Base-by-base conservation (phyloP, 2,797 vertebrate species). In the Pipistrellus pipistrellus region DNA sequence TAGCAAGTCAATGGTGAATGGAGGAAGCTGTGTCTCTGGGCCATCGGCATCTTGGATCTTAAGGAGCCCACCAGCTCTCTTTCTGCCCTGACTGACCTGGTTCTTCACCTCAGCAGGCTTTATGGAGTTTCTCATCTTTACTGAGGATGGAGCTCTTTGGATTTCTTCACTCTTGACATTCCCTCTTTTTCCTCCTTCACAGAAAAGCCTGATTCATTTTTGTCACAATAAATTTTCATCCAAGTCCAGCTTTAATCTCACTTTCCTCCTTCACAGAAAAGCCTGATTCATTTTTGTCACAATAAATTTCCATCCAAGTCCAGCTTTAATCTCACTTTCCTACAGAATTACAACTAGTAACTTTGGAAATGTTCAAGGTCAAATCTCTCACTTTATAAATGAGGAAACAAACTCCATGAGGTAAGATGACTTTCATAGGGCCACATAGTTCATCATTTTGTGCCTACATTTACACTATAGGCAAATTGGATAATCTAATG, bases 371-470 rank as follows among this genome's bases (percentile, higher is more conserved):
- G 57, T 51, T 75, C 8, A 41, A 25, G 27, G 38, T 85, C 38
- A 51, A 85, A 86, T n/a, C 32, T 35, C 32, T 80, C 59, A 51
- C 64, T 88, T 94, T 77, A 59, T 38, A 88, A 76, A 46, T 82
- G 38, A 92, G n/a, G 23, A 48, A 89, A n/a, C 77, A 69, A 46
- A 88, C 32, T 35, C 35, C 11, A 4, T 3, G 48, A 85, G 18
- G 17, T 38, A 44, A 88, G 27, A 23, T 48, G 32, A 66, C 62
- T 64, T 85, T 51, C 32, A 59, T 13, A n/a, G 41, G 10, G 38
- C 32, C 55, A 48, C 12, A 17, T 4, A 66, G 35, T 78, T 48
- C 41, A 68, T 51, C 12, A 35, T 88, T 85, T 48, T 85, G 21
- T 18, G 35, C 21, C 14, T 32, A 44, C 11, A 15, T 55, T 85